Base-by-base conservation (phyloP, 2,113 vertebrate genomes). In the Alosa alosa region DNA sequence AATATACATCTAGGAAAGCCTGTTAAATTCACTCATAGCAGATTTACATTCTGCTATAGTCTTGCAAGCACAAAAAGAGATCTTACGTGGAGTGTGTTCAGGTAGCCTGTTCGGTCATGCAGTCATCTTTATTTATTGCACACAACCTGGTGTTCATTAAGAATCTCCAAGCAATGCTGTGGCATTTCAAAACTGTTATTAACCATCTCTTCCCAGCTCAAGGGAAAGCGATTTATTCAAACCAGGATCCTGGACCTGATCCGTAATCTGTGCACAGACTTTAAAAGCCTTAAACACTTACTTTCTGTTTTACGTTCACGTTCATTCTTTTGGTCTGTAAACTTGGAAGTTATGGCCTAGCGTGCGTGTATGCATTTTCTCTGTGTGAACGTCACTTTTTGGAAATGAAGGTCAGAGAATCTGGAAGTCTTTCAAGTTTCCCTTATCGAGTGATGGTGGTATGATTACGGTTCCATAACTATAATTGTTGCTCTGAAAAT, bases 41-140 rank as follows among this genome's bases (percentile, higher is more conserved):
- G 10, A 17, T 78, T 17, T 39, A 78, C 31, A 39, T 78, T 39
- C 9, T 15, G 72, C 36, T 39, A 78, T 41, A 5, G 72, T 39
- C 4, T 39, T 2, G 31, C 31, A 78, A 78, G 31, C 72, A 78
- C 72, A 78, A 78, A 78, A 7, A 31, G 31, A 78, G 13, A 13
- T 39, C 9, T 15, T 78, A 36, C 5, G 72, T 15, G 11, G 72
- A 36, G 31, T 5, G 11, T 39, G 36, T 78, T 36, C 13, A 78
- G 31, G 72, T 78, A 15, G 25, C 31, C 64, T 31, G 64, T 72
- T 31, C 6, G 25, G n/a, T 72, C n/a, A 72, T 31, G 6, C 64
- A 60, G 7, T n/a, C 57, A 6, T 31, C 72, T 78, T 78, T 78
- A 78, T 78, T 78, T 78, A 78, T 41, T 75, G 11, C 72, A 78